Evolutionary conservation across 2,888 invertebrate genomes (phyloP), one percentile per base, ranked within the genome.

Genomic region (Drosophila ezoana): DNA sequence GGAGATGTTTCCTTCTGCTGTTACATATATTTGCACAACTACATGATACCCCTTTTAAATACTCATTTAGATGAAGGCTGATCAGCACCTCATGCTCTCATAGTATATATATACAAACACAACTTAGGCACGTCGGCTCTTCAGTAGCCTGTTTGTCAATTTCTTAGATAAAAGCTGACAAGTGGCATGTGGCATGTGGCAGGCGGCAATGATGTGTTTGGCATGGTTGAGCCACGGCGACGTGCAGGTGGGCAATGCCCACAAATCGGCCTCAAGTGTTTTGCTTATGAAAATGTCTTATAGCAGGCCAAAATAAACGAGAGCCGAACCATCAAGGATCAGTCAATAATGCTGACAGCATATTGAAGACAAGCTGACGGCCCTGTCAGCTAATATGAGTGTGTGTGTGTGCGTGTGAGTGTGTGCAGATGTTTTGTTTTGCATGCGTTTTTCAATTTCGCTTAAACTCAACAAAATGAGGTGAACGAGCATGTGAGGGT

Each of bases 321-420:
- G 48, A 10, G 20, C 33, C 32, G 56, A 48, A 59, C 71, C 72
- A 77, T 69, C 67, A 78, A 51, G 89, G 87, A 84, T 87, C 83
- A 81, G 81, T 89, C 83, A 80, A 77, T 87, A 75, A 87, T 69
- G 85, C 81, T 81, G 87, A 78, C 83, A 87, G 75, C 72, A 64
- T 71, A 73, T 68, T 84, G 76, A 87, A 70, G 81, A 52, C 85
- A 84, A 89, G 72, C 85, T 81, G 83, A 81, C 78, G 86, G 57
- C 62, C 47, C 79, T 82, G 85, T 87, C 82, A 86, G 40, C 47
- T 35, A 54, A 45, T 38, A 32, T 16, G 8, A 48, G 32, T 32
- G 14, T 35, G 18, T 11, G 13, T 41, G 38, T 32, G 14, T 32
- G 47, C 33, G 35, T 37, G 23, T 37, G n/a, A 11, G 51, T n/a